Conservation (phyloP, 2,113 vertebrate species). For the Periophthalmodon schlosseri region DNA sequence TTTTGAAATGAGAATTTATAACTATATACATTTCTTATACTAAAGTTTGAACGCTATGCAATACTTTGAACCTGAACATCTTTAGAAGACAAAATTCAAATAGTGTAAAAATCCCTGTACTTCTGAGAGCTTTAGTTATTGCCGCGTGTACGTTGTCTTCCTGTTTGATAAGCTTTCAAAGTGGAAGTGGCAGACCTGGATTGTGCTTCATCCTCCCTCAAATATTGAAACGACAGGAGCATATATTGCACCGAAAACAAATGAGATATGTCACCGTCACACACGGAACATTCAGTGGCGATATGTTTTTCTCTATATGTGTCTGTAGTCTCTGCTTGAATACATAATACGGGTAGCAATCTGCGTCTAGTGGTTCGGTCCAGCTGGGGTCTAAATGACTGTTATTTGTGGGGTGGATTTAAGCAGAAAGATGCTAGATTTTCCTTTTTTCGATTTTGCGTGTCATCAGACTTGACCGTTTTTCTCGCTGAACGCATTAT, state of each 20-base stretch:
- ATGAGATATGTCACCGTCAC: slow-evolving; percentile 15
- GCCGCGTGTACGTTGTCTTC: slow-evolving; percentile 1
- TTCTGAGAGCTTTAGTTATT: slow-evolving; percentile 14
- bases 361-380: background rate
- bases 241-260: slow-evolving; percentile 12
- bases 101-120: background rate
- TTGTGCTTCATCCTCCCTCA: slow-evolving; percentile 14
- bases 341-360: slow-evolving; percentile 2
- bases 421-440: slow-evolving; percentile 14
- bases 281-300: background rate
- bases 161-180: slow-evolving; percentile 9
- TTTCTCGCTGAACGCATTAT: slow-evolving; percentile 54
- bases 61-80: background rate
- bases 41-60: background rate
- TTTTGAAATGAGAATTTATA: background rate
- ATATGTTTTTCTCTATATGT: slow-evolving; percentile 7
- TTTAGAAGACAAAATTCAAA: background rate
- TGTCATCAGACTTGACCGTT: slow-evolving; percentile 32
- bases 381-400: slow-evolving; percentile 1
- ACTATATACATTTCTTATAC: background rate
- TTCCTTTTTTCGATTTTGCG: slow-evolving; percentile 19
- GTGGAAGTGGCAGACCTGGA: slow-evolving; percentile 13
- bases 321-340: slow-evolving; percentile 5
- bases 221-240: slow-evolving; percentile 15
- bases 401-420: slow-evolving; percentile 10